Evolutionary conservation across 2,113 vertebrate genomes (phyloP), one percentile per base, ranked within the genome.

Genomic region (Ovis canadensis): DNA sequence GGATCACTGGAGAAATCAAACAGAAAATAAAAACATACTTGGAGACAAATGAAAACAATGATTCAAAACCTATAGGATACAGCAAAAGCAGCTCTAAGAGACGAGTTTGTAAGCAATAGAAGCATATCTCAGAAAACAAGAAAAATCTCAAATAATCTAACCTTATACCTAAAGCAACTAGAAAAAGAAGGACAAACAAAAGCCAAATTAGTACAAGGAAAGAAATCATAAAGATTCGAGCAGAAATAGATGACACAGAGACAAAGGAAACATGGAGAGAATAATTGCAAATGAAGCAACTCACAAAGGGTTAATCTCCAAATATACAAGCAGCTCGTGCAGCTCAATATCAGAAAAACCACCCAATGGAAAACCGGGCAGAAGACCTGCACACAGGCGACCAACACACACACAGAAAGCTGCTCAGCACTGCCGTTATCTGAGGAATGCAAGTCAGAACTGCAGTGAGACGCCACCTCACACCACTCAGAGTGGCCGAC

Each of bases 341-440:
- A 25, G 31, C 67, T 25, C 71, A 13, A 3, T 25, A 14, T 43
- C 71, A 74, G 71, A 27, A 43, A 74, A 43, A 74, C 11, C 13
- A 43, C 36, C 19, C 71, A 13, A 3, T 14, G 36, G 7, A 74
- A 74, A 7, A 3, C 29, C 1, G 19, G 71, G 71, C 21, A 74
- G 71, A 25, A 74, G 71, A 74, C 12, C 11, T 3, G 3, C 71
- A 43, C 23, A 43, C 21, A 43, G 10, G 36, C 6, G 5, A 3
- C 36, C 67, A 40, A 1, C n/a, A 40, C 13, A 3, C 21, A 40
- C 67, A 40, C 1, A 1, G 2, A 40, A 43, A 40, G 36, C 25
- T 2, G 21, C 36, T 43, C 36, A 5, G 3, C 71, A 43, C 23
- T 21, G 25, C 10, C 40, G 3, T 13, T 25, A 7, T 3, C 0